Base-by-base conservation (phyloP, 2,797 vertebrate species). In the Coregonus sp. region DNA sequence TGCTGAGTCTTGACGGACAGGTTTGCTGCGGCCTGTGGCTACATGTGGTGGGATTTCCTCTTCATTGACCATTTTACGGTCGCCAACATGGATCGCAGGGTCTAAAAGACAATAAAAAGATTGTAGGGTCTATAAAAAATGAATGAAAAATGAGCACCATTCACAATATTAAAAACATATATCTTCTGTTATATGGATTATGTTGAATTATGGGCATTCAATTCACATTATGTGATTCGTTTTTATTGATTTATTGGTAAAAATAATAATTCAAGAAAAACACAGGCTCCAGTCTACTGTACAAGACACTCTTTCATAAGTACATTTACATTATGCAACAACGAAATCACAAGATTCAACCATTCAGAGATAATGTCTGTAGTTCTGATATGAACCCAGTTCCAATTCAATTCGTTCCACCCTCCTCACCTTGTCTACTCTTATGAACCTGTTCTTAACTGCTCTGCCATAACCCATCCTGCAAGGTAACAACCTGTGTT, bases 171-270 rank as follows among this genome's bases (percentile, higher is more conserved):
- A 50, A 72, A 72, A 29, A 52, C 14, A 52, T 51, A 4, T 20
- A 20, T 0, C 20, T n/a, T 20, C 72, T 37, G 29, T 2, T n/a
- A 37, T 40, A 51, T 20, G 5, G 33, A 31, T 35, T 20, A 20
- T 47, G 35, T 6, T n/a, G 33, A 63, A 33, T n/a, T 59, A 73
- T 40, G 12, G 72, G 5, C 72, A 73, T 37, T 73, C 72, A 61
- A 37, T 73, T 14, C 52, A 35, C 18, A 4, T 61, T 2, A n/a
- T 33, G 35, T 63, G 4, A 73, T 63, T 63, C 15, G 6, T 73
- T 73, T 73, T 16, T 11, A 73, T 73, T 40, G 72, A 73, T 73
- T 61, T 73, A 73, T 37, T 20, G 33, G 31, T 61, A 31, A 72
- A 4, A 37, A 40, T 25, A 25, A 25, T 25, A 25, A 73, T 18